Evolutionary conservation across 2,888 invertebrate genomes (phyloP).

Genomic region (Phengaris arion): DNA sequence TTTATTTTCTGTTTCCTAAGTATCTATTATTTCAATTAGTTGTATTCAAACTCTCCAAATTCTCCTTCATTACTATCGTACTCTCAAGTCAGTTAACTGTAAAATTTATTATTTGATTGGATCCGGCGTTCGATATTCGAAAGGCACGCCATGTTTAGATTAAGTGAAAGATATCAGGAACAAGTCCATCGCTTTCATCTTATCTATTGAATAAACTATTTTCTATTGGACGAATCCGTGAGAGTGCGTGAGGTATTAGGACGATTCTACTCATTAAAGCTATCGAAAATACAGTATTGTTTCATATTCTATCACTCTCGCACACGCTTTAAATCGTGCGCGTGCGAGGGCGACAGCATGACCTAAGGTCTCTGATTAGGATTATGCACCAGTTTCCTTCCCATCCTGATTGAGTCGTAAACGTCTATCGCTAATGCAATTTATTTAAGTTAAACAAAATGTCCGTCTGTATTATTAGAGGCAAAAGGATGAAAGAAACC

Average conservation of each 20-base stretch:
- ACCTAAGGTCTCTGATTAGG: conserved; percentile 56
- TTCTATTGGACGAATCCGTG: conserved; percentile 10
- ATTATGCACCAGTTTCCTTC: conserved; percentile 57
- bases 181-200: conserved; percentile 19
- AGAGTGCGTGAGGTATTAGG: background rate
- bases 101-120: conserved; percentile 12
- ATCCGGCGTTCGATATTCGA: background rate
- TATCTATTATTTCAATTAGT: too few species aligned
- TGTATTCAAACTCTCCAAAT: background rate
- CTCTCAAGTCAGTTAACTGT: background rate
- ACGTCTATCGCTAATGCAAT: conserved; percentile 71
- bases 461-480: conserved; percentile 51
- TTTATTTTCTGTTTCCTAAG: too few species aligned
- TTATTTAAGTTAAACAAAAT: conserved; percentile 55
- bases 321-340: background rate
- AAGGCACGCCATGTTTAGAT: conserved; percentile 19
- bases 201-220: conserved; percentile 23
- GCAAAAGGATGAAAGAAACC: conserved; percentile 44
- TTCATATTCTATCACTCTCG: background rate
- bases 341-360: conserved; percentile 33
- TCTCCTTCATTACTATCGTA: background rate
- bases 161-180: conserved; percentile 17
- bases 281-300: background rate
- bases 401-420: conserved; percentile 77
- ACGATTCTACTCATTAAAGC: conserved; percentile 6